A percentile compares a stretch with the other conserved stretches of the same genome.
Evolutionary conservation across 2,888 invertebrate genomes (phyloP).

Genomic region (Drosophila buzzatii): DNA sequence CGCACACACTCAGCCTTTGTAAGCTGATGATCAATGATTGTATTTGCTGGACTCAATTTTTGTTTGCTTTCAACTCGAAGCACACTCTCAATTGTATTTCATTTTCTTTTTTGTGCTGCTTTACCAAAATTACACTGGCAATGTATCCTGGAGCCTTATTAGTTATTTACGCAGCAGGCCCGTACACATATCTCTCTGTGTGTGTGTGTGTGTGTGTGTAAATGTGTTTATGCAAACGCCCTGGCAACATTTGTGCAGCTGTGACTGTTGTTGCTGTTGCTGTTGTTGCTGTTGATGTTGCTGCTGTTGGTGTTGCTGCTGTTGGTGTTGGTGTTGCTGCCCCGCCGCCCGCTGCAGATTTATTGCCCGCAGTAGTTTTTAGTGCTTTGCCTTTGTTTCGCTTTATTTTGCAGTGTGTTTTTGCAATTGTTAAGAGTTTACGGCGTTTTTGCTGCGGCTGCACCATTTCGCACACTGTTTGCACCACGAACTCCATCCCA

Average conservation of each 20-base stretch:
- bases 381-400: slow-evolving; percentile 58
- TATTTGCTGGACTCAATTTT: slow-evolving; percentile 28
- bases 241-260: slow-evolving; percentile 46
- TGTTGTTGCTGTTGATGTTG: slow-evolving; percentile 3
- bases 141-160: slow-evolving; percentile 73
- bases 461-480: slow-evolving; percentile 70
- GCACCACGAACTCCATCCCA: slow-evolving; percentile 43
- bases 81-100: slow-evolving; percentile 16
- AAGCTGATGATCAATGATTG: slow-evolving; percentile 44
- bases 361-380: slow-evolving; percentile 75
- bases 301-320: not conserved
- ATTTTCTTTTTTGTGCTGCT: slow-evolving; percentile 8
- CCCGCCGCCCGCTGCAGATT: slow-evolving; percentile 56
- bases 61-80: slow-evolving; percentile 12
- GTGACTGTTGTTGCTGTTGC: slow-evolving; percentile 1
- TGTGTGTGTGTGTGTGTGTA: slow-evolving; percentile 26
- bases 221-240: slow-evolving; percentile 62
- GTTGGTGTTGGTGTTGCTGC: slow-evolving; percentile 12
- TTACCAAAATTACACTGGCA: slow-evolving; percentile 68
- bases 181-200: slow-evolving; percentile 16
- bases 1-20: slow-evolving; percentile 27
- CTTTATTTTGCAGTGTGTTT: slow-evolving; percentile 52
- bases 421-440: slow-evolving; percentile 77
- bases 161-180: slow-evolving; percentile 76
- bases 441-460: slow-evolving; percentile 74